These are phyloP conservation scores for Pygmarrhopalites habei DNA, from an alignment of 1,140 invertebrate genomes.

Conservation along the genomic window DNA sequence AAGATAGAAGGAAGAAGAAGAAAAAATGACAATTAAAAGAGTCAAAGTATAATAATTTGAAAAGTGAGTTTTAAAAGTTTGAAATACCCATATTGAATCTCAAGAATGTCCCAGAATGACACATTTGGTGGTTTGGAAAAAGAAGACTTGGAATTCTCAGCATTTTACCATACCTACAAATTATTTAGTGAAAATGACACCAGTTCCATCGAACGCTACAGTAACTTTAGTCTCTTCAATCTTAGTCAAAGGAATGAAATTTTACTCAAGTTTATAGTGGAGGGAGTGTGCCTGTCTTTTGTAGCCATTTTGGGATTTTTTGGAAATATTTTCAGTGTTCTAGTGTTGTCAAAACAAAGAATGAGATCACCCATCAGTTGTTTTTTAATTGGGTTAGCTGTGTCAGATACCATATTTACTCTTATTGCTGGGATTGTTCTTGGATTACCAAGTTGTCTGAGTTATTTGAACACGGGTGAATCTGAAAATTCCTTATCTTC, in stretches of 20 bases:
- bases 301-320: slow-evolving; percentile 10
- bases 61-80: too few relatives aligned
- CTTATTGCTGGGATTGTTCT: not conserved
- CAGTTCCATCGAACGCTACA: not conserved
- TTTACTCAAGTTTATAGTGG: slow-evolving; percentile 68
- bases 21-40: too few relatives aligned
- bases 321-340: slow-evolving; percentile 15
- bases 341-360: slow-evolving; percentile 10
- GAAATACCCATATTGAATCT: too few relatives aligned
- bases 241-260: not conserved
- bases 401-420: slow-evolving; percentile 6
- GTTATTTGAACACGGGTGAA: not conserved
- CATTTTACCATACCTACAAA: slow-evolving; percentile 6
- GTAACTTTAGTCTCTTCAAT: not conserved
- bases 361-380: slow-evolving; percentile 19
- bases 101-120: too few relatives aligned
- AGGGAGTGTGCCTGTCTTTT: slow-evolving; percentile 68
- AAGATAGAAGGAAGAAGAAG: too few relatives aligned
- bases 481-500: not conserved
- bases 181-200: not conserved
- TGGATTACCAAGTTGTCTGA: slow-evolving; percentile 5
- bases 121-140: too few relatives aligned
- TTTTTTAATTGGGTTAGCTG: slow-evolving; percentile 13
- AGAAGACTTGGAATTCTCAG: not conserved
- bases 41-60: too few relatives aligned